Evolutionary conservation across 2,888 invertebrate species (phyloP), one percentile per base, ranked within the genome.

Genomic region (Protonemura montana): DNA sequence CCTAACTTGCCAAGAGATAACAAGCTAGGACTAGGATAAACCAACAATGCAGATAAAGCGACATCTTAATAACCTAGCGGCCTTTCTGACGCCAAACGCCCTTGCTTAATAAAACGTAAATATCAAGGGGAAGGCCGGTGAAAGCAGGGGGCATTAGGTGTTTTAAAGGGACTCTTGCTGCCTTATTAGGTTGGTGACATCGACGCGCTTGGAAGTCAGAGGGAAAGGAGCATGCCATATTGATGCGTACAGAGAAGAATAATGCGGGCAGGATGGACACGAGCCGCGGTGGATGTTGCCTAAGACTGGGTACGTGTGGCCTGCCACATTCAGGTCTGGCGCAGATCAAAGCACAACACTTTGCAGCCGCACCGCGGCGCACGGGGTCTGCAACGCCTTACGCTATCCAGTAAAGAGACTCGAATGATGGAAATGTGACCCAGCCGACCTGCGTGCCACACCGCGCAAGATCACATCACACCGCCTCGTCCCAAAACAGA

Each of bases 41-140:
- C 59, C 59, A 59, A 59, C 59, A 59, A 59, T 10, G 21, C 59
- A 59, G 59, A 59, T 59, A 59, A 59, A 59, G 21, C 59, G 59
- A 59, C 13, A 59, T 7, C 59, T 59, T 59, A 59, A 59, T 59
- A 59, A 59, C 59, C 59, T 59, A 59, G 59, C 59, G 59, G 59
- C 59, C 59, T 59, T 59, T 59, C 59, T 59, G 59, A 59, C 59
- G 59, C 59, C 59, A 13, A 59, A 59, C 59, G 59, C 59, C 59
- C 59, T 59, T 59, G 59, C 59, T 59, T 59, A 59, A 59, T 59
- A 59, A 59, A 59, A 59, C 59, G 59, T 59, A 59, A 59, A 59
- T 59, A 59, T 59, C 59, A 59, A 59, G 59, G 59, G 59, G 59
- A 59, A 59, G 59, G 59, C 59, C 59, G 59, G 59, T 59, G 59